Conservation (phyloP, 2,797 vertebrate genomes). For the Peromyscus nudipes region DNA sequence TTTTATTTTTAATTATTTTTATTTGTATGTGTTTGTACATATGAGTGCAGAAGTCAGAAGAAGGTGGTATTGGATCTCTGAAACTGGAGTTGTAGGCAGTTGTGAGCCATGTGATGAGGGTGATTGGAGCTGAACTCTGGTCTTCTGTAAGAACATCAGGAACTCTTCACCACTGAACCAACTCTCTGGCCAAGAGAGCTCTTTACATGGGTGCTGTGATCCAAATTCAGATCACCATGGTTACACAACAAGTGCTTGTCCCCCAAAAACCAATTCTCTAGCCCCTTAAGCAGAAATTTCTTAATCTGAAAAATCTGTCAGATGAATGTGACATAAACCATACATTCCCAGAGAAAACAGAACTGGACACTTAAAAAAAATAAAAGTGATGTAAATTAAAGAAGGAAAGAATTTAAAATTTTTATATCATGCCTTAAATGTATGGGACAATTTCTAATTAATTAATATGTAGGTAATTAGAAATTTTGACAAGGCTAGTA, state of each 20-base stretch:
- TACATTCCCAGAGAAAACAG: background rate
- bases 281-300: background rate
- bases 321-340: background rate
- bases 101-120: background rate
- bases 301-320: conserved; percentile 1
- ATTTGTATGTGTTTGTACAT: background rate
- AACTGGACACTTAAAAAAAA: background rate
- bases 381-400: background rate
- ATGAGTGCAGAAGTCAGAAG: background rate
- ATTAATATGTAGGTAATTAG: background rate
- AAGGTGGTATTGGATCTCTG: background rate
- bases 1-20: background rate
- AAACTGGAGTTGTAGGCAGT: background rate
- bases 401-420: background rate
- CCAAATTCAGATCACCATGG: background rate
- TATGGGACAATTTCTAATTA: background rate
- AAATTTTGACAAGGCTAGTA: background rate
- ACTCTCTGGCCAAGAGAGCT: background rate
- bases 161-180: background rate
- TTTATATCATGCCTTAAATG: background rate
- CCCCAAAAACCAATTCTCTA: background rate
- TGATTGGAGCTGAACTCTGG: background rate
- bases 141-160: background rate
- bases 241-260: background rate
- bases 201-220: background rate